Evolutionary conservation across 2,888 invertebrate species (phyloP).

Genomic region (Folsomia manolachei): DNA sequence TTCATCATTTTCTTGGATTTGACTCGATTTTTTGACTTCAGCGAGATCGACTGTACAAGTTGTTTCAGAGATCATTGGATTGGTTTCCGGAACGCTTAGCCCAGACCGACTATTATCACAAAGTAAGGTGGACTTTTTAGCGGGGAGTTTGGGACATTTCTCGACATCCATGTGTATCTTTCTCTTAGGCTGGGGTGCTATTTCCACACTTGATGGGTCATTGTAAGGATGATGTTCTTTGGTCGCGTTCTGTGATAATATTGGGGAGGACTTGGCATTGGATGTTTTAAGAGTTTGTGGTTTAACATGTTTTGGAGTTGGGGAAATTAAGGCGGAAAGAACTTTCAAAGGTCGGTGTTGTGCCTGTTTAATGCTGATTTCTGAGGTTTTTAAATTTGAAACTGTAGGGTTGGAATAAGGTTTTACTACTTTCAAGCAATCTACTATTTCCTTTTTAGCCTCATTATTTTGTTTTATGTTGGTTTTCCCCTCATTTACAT

Average conservation of each 20-base stretch:
- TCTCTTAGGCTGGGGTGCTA: no score
- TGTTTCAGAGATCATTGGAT: constrained; percentile 8
- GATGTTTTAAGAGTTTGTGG: background rate
- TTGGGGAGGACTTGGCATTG: background rate
- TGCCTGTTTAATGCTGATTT: constrained; percentile 31
- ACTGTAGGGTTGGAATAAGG: background rate
- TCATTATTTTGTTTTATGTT: background rate
- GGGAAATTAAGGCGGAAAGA: constrained; percentile 9
- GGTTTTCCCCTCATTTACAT: constrained; percentile 2
- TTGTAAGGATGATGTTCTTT: no score
- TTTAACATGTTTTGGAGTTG: constrained; percentile 9
- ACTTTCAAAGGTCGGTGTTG: constrained; percentile 29
- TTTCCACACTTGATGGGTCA: no score
- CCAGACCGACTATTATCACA: background rate
- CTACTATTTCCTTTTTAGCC: background rate
- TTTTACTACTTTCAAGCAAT: background rate
- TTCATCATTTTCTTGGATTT: constrained; percentile 9
- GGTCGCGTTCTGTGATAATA: background rate
- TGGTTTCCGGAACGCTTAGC: background rate
- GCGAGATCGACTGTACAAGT: no score
- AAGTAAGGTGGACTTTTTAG: background rate
- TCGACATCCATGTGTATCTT: background rate
- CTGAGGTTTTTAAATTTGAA: constrained; percentile 4
- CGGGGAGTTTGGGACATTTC: background rate
- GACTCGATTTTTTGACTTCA: background rate